Base-by-base conservation (phyloP, 2,888 invertebrate genomes). In the Crematogaster levior region DNA sequence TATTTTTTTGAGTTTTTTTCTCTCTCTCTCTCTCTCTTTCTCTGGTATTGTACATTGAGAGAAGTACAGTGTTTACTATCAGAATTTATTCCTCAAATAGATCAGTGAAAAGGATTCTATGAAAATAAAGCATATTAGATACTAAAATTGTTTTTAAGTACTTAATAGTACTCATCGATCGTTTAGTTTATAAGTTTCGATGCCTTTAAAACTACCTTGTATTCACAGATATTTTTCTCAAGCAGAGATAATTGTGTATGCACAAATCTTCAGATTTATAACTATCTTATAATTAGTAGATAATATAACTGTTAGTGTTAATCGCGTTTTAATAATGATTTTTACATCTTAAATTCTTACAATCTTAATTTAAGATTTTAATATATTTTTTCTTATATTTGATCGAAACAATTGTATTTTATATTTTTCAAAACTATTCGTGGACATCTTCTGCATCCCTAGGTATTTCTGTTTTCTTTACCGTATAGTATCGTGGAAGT, bases 381-480 rank as follows among this genome's bases (percentile, higher is more conserved):
- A 68, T 27, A 12, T 5, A 37, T n/a, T 77, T 70, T 43, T 40
- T 48, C 34, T 43, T 21, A 18, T 40, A 10, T 66, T 27, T 7
- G 12, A 56, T 53, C 24, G 18, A 58, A 58, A 27, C 24, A 34
- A 21, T 60, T 60, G 15, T 7, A 10, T 58, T 34, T 72, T 15
- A 15, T 37, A 48, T 73, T 53, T 58, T 58, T 73, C 34, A 43
- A 60, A 51, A 27, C 46, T 12, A 79, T 58, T 68, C n/a, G n/a
- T 18, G 46, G 40, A 73, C 74, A 61, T 73, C 60, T 60, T 24
- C n/a, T 70, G 70, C 48, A 53, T 79, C 60, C 43, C 58, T 18
- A 30, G 60, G 18, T 27, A 61, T 82, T 81, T 79, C 68, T 65
- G 70, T 83, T 74, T 56, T 80, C 58, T 68, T 46, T 58, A 58